Conservation (phyloP, 64 coral and sea anemone genomes). For the Stichodactyla mertensii region DNA sequence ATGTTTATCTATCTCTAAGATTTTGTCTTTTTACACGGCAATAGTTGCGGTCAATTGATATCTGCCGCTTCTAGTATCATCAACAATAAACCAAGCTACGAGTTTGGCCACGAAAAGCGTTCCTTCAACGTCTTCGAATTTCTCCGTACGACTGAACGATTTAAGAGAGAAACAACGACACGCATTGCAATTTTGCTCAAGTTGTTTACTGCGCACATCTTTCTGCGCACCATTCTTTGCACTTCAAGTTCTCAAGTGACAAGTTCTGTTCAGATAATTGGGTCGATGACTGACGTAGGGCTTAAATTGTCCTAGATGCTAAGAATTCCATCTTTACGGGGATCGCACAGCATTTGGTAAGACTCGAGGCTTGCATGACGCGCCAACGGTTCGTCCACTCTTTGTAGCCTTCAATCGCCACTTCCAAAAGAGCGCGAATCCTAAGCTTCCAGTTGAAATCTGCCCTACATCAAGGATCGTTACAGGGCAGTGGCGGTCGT, state of each 20-base stretch:
- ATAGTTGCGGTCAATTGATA: not conserved
- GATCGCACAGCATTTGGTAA: conserved; percentile 42
- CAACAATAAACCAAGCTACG: not conserved
- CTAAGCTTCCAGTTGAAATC: conserved; percentile 12
- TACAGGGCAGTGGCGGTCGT: not conserved
- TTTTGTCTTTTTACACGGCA: not conserved
- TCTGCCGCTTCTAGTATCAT: not conserved
- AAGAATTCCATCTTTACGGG: conserved; percentile 69
- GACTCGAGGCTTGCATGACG: conserved; percentile 31
- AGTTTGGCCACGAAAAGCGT: not conserved
- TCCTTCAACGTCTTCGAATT: not conserved
- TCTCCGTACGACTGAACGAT: not conserved
- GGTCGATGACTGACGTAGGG: conserved; percentile 48
- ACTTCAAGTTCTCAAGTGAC: conserved; percentile 49
- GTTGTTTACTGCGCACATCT: conserved; percentile 1
- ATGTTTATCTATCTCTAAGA: not conserved
- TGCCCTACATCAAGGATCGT: not conserved
- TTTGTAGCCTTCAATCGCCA: conserved; percentile 48
- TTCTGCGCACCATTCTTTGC: not conserved
- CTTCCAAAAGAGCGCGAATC: conserved; percentile 49
- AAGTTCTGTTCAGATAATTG: conserved; percentile 55
- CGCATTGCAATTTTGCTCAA: conserved; percentile 5
- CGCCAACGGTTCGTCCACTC: conserved; percentile 22
- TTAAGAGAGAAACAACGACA: not conserved
- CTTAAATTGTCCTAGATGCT: conserved; percentile 50